These are phyloP conservation scores for Eurytoma californica DNA, from an alignment of 2,888 invertebrate species.

Conservation along the genomic window DNA sequence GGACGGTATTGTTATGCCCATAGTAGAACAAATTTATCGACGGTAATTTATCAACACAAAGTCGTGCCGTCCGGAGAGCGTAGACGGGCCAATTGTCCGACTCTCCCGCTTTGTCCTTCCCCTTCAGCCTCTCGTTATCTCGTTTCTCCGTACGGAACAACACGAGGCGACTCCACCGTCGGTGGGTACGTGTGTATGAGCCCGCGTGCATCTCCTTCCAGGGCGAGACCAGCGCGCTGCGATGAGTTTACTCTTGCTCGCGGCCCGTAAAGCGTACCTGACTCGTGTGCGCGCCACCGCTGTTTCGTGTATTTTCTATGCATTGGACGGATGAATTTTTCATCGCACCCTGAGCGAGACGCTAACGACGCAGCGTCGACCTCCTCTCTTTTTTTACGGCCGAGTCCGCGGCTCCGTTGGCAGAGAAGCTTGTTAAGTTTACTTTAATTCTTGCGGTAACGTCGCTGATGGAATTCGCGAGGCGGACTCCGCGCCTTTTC, in stretches of 20 bases:
- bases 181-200: no score
- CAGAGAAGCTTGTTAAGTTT: constrained; percentile 17
- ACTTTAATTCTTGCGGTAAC: constrained; percentile 29
- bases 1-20: no score
- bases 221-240: not conserved
- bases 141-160: not conserved
- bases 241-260: constrained; percentile 15
- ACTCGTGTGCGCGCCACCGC: not conserved
- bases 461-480: constrained; percentile 32
- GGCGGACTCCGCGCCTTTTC: not conserved
- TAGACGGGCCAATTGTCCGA: constrained; percentile 4
- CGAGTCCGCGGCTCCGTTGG: not conserved
- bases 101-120: constrained; percentile 2
- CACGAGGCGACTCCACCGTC: no score
- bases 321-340: constrained; percentile 53
- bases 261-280: constrained; percentile 26
- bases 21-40: no score
- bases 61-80: not conserved
- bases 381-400: constrained; percentile 8
- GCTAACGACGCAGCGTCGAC: constrained; percentile 38
- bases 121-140: not conserved
- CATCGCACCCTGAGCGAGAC: constrained; percentile 33
- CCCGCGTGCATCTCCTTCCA: no score
- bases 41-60: no score
- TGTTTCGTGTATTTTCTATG: constrained; percentile 51